phyloP scores from a whole-genome alignment of 2,113 vertebrate genomes.

The Aepyceros melampus region DNA sequence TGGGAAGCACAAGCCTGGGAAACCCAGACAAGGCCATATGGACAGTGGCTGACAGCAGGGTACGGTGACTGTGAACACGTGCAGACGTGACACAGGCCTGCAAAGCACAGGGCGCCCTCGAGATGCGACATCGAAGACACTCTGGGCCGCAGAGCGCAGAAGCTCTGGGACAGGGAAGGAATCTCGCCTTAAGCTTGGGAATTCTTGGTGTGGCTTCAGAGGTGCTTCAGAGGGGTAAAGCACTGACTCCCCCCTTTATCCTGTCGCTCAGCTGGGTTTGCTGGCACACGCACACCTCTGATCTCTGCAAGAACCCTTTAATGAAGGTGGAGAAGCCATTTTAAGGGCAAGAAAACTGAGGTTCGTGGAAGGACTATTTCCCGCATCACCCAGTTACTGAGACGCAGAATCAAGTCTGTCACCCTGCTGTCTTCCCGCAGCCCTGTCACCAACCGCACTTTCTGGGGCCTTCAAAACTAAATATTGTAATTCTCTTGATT shows the following conservation, averaged over 20 bases:
- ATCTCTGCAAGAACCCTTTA: neutral
- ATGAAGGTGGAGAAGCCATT: fast-evolving
- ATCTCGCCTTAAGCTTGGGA: fast-evolving
- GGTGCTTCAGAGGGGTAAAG: neutral
- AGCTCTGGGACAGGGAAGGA: fast-evolving
- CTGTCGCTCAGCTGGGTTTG: fast-evolving
- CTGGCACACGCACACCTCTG: fast-evolving
- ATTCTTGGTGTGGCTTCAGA: neutral
- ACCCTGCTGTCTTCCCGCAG: fast-evolving
- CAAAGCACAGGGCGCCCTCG: fast-evolving
- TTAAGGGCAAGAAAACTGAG: neutral
- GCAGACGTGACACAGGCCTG: fast-evolving
- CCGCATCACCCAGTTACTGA: fast-evolving
- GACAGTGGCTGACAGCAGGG: fast-evolving
- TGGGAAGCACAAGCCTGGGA: fast-evolving
- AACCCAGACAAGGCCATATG: fast-evolving
- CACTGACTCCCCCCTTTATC: fast-evolving
- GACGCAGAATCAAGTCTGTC: neutral
- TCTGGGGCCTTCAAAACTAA: neutral
- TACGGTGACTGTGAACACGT: fast-evolving
- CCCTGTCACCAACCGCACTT: neutral
- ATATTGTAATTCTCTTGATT: neutral
- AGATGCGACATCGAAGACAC: fast-evolving
- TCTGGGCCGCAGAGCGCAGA: fast-evolving
- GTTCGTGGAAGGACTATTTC: fast-evolving